Conservation (phyloP, 2,888 invertebrate species). For the Eilema sororculum region DNA sequence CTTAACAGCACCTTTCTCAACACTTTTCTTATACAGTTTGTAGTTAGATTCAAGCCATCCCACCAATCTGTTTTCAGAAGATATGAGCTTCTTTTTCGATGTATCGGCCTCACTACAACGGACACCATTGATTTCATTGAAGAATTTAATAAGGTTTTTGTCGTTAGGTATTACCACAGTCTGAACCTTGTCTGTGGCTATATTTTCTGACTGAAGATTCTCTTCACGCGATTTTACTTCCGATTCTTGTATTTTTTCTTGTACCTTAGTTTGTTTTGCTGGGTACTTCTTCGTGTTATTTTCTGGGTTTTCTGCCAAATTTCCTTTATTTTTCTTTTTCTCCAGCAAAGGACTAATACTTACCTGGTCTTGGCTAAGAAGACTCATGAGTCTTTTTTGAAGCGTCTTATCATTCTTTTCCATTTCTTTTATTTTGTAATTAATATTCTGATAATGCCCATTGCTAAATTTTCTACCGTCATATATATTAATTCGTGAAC, state of each 20-base stretch:
- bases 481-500: constrained; percentile 66
- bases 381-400: constrained; percentile 58
- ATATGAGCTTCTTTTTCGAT: constrained; percentile 33
- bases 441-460: constrained; percentile 65
- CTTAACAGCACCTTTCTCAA: constrained; percentile 59
- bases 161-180: neutral
- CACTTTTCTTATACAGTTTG: constrained; percentile 68
- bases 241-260: neutral
- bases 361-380: constrained; percentile 22
- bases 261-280: constrained; percentile 1
- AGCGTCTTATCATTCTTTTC: constrained; percentile 71
- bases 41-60: constrained; percentile 75
- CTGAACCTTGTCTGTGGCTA: neutral
- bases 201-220: neutral
- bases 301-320: neutral
- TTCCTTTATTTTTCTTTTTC: neutral
- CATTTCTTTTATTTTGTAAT: constrained; percentile 70
- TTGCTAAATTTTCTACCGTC: constrained; percentile 65
- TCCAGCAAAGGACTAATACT: neutral
- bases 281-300: neutral
- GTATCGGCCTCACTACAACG: neutral
- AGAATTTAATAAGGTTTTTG: constrained; percentile 9
- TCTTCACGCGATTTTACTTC: neutral
- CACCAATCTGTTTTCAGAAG: constrained; percentile 61
- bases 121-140: constrained; percentile 8